Evolutionary conservation across 2,113 vertebrate species (phyloP).

Genomic region (Oriolus oriolus): DNA sequence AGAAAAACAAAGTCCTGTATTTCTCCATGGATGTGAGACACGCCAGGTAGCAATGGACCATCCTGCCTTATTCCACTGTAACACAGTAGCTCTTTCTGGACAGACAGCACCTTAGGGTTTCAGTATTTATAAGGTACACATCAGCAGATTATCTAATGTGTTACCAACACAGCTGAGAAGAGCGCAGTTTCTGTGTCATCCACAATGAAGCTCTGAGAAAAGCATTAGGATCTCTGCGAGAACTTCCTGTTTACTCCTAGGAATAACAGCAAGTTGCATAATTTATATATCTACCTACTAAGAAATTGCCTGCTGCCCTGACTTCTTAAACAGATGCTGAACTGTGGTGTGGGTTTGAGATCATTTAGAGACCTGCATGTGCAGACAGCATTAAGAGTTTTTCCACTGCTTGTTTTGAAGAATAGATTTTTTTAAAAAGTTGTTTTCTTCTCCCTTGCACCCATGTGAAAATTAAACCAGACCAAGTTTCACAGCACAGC

Average conservation of each 20-base stretch:
- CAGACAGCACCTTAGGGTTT: neutral
- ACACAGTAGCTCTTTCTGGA: neutral
- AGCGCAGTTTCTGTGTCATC: neutral
- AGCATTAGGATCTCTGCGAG: neutral
- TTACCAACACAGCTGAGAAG: neutral
- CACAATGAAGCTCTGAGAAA: neutral
- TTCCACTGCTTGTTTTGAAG: neutral
- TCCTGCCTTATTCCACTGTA: neutral
- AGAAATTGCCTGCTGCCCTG: neutral
- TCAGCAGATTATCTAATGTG: neutral
- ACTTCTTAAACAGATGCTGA: neutral
- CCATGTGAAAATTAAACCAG: neutral
- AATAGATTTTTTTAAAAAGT: neutral
- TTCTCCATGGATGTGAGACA: neutral
- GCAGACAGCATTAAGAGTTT: neutral
- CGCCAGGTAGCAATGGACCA: neutral
- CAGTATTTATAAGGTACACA: neutral
- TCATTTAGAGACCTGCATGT: neutral
- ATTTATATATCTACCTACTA: neutral
- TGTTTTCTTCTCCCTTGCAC: neutral
- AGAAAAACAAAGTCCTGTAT: neutral
- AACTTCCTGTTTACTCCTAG: conserved; percentile 20
- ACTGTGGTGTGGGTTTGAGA: neutral
- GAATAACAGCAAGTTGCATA: neutral
- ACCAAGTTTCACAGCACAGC: neutral